Evolutionary conservation across 2,888 invertebrate genomes (phyloP), one percentile per base, ranked within the genome.

Genomic region (Monopis laevigella): DNA sequence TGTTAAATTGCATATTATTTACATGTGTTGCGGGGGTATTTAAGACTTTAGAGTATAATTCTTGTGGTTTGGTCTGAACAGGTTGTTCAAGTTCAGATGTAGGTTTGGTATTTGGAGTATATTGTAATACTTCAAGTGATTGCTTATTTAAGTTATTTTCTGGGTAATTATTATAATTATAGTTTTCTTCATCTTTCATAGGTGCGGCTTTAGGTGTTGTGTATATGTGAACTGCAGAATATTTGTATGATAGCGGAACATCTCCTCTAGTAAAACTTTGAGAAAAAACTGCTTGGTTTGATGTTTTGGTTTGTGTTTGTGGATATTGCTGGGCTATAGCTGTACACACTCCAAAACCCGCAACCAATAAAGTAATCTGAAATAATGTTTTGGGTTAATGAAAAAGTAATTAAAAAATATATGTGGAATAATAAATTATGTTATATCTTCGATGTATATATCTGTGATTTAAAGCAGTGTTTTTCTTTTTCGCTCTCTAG

Each of bases 191-290:
- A 21, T 36, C 24, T 21, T 24, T 36, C 12, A 24, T 12, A 36
- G 36, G 36, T 18, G 19, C 11, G n/a, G 27, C 11, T 28, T 30
- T 21, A 10, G 26, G 14, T 8, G 42, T 39, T 11, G 44, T 41
- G 17, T 44, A 39, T 19, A 11, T 17, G 16, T 44, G 44, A n/a
- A 35, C n/a, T n/a, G 44, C 30, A 2, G 12, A 42, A 17, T 41
- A 42, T 36, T 30, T 16, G 18, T 45, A 45, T 10, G 45, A 45
- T n/a, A 45, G 28, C 6, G 42, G 45, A 7, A 45, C 42, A 14
- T 45, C 42, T 29, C 30, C 36, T 21, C 45, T 32, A 1, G 18
- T 36, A 18, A 40, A 39, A 10, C 35, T 45, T 14, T 42, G 45
- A 0, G 38, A 36, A 8, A 42, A 45, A 2, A 42, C 39, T 1